Evolutionary conservation across 2,888 invertebrate species (phyloP), one percentile per base, ranked within the genome.

Genomic region (Limnephilus marmoratus): DNA sequence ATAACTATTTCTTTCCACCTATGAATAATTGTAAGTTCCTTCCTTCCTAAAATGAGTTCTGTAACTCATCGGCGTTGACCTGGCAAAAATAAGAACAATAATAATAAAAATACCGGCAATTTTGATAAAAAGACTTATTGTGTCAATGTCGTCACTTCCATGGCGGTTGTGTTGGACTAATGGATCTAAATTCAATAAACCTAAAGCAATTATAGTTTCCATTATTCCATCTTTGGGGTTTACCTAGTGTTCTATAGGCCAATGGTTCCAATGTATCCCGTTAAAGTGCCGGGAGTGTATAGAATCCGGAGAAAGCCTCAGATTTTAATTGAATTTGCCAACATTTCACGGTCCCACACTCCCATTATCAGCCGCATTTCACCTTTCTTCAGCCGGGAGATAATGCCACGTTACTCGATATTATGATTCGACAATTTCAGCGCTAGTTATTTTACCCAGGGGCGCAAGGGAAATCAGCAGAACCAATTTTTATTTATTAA

Each of bases 281-380:
- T 68, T 68, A 68, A 68, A 68, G 24, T 68, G 24, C 68, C 9
- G 24, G 68, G 68, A 68, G 68, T 68, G 68, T 68, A 24, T 68
- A 9, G 68, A 68, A 68, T 68, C 68, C 24, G 24, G 68, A 68
- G 68, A 5, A 24, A 68, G 5, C 68, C 68, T 68, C 68, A 68
- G 68, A 82, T 82, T 82, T 82, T 82, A 82, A 82, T 82, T 34
- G 82, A 82, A 82, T 82, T 82, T 34, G 82, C 82, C 34, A 29
- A 34, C 31, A 82, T 82, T 82, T 82, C 82, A 82, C 18, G 82
- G 31, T 82, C 31, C 82, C 12, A 34, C 29, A 34, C 82, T 34
- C 82, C 31, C 68, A 68, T 68, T 68, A 68, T 68, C 68, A 68
- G n/a, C 68, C 7, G 24, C 68, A 68, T n/a, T 68, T 68, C 24